A percentile compares a stretch with the other conserved stretches of the same genome.
Evolutionary conservation across 2,888 invertebrate species (phyloP).

Genomic region (Amphipyra tragopoginis): DNA sequence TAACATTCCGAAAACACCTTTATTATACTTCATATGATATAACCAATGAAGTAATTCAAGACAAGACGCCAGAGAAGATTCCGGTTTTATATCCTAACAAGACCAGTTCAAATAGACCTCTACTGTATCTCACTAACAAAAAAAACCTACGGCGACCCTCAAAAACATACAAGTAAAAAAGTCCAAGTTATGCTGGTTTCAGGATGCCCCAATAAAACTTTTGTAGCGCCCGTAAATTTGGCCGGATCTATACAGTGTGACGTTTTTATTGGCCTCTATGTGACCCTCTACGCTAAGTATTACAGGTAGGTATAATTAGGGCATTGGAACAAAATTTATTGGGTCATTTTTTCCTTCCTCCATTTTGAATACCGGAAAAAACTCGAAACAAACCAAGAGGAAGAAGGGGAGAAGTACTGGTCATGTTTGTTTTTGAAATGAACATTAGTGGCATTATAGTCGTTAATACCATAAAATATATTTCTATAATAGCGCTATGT

Average conservation of each 20-base stretch:
- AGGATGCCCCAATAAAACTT: slow-evolving; percentile 54
- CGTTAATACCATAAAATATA: too few species aligned
- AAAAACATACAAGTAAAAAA: slow-evolving; percentile 7
- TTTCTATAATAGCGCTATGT: too few species aligned
- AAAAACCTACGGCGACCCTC: slow-evolving; percentile 7
- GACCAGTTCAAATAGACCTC: slow-evolving; percentile 43
- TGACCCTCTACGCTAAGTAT: slow-evolving; percentile 39
- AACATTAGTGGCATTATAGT: too few species aligned
- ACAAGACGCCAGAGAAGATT: slow-evolving; percentile 25
- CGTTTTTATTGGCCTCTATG: slow-evolving; percentile 61
- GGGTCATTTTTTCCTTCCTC: slow-evolving; percentile 32
- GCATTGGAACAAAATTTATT: slow-evolving; percentile 48
- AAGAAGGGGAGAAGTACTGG: background rate
- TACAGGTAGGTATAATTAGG: slow-evolving; percentile 54
- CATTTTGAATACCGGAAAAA: slow-evolving; percentile 44
- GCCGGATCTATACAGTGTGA: slow-evolving; percentile 55
- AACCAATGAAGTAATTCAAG: slow-evolving; percentile 19
- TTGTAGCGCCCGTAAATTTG: slow-evolving; percentile 61
- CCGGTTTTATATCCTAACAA: slow-evolving; percentile 36
- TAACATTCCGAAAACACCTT: slow-evolving; percentile 19
- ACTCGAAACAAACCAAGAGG: slow-evolving; percentile 17
- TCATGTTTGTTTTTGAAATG: background rate
- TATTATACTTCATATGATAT: slow-evolving; percentile 3
- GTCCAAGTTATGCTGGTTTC: slow-evolving; percentile 43
- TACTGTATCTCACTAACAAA: slow-evolving; percentile 23